phyloP scores from a whole-genome alignment of 2,888 invertebrate species.

The Labia minor region DNA sequence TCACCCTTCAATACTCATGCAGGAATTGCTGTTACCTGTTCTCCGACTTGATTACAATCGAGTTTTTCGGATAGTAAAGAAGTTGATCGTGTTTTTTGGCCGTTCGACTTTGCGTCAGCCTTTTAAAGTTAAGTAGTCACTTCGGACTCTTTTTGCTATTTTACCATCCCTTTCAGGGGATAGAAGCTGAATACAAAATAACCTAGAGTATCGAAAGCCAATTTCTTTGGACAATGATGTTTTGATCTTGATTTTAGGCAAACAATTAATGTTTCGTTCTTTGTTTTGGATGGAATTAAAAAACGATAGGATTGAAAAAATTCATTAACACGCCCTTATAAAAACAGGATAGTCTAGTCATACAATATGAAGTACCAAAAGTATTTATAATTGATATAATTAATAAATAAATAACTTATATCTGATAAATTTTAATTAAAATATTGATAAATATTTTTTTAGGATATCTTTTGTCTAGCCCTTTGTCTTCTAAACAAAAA shows the following conservation, averaged over 20 bases:
- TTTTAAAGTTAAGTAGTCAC: constrained; percentile 7
- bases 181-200: not conserved
- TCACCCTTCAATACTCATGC: not conserved
- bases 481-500: too few species aligned
- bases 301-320: too few species aligned
- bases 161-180: not conserved
- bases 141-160: not conserved
- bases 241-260: not conserved
- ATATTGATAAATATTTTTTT: too few species aligned
- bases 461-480: too few species aligned
- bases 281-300: too few species aligned
- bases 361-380: too few species aligned
- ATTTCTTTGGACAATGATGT: not conserved
- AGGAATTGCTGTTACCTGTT: not conserved
- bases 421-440: too few species aligned
- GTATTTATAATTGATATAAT: too few species aligned
- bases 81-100: not conserved
- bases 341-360: too few species aligned
- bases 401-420: too few species aligned
- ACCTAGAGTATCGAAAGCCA: not conserved
- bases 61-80: not conserved
- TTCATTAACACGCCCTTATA: too few species aligned
- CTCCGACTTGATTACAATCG: not conserved
- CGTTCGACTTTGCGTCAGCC: not conserved
- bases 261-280: not conserved